Conservation (phyloP, 2,113 vertebrate genomes). For the Gobiocypris rarus region DNA sequence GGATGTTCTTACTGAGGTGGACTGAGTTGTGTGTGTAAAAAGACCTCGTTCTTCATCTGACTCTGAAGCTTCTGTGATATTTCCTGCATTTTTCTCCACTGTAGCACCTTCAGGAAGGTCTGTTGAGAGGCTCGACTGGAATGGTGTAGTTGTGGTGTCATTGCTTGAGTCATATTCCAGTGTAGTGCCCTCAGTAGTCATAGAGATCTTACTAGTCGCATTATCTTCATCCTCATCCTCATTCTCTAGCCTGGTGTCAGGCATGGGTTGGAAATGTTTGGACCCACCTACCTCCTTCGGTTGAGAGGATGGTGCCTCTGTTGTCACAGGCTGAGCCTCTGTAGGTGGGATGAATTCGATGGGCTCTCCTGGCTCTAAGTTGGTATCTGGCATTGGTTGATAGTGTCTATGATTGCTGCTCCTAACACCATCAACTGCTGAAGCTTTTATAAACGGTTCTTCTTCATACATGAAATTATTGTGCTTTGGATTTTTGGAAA, state of each 20-base stretch:
- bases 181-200: neutral
- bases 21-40: slow-evolving; percentile 17
- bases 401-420: slow-evolving; percentile 57
- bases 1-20: slow-evolving; percentile 31
- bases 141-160: neutral
- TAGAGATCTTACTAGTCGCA: neutral
- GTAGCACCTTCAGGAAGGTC: neutral
- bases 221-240: slow-evolving; percentile 30
- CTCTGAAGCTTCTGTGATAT: slow-evolving; percentile 22
- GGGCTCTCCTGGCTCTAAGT: slow-evolving; percentile 45
- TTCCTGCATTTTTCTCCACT: neutral
- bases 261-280: slow-evolving; percentile 46
- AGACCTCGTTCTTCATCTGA: slow-evolving; percentile 18
- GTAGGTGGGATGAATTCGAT: slow-evolving; percentile 3
- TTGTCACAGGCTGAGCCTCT: slow-evolving; percentile 3
- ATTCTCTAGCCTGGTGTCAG: slow-evolving; percentile 27
- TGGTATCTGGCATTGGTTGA: slow-evolving; percentile 58
- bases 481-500: slow-evolving; percentile 30
- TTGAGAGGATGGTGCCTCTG: neutral
- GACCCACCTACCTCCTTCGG: slow-evolving; percentile 28
- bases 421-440: slow-evolving; percentile 4
- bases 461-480: slow-evolving; percentile 1
- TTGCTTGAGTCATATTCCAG: neutral
- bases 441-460: slow-evolving; percentile 13
- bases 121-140: neutral